Evolutionary conservation across 2,888 invertebrate species (phyloP).

Genomic region (Creontiades dilutus): DNA sequence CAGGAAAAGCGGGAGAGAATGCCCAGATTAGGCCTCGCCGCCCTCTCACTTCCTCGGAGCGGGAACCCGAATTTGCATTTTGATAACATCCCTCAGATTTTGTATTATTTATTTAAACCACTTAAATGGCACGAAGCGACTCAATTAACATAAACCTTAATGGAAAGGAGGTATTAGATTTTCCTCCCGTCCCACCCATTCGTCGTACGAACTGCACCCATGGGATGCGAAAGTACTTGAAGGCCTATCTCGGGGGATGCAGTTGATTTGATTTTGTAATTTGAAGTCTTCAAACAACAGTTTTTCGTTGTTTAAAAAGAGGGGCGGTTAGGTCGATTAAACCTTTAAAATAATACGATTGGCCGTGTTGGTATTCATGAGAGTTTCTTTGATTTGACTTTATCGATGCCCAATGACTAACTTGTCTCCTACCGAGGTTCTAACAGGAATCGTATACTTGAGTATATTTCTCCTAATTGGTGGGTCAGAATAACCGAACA

Average conservation of each 20-base stretch:
- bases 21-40: conserved; percentile 58
- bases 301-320: conserved; percentile 14
- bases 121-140: conserved; percentile 69
- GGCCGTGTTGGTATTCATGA: conserved; percentile 7
- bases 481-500: too few species aligned
- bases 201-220: conserved; percentile 54
- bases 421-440: too few species aligned
- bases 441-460: too few species aligned
- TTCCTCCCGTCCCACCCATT: not conserved
- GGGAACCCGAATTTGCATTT: conserved; percentile 66
- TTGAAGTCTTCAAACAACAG: conserved; percentile 14
- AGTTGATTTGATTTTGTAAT: conserved; percentile 47
- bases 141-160: conserved; percentile 71
- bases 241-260: conserved; percentile 24
- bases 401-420: too few species aligned
- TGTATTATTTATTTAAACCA: conserved; percentile 71
- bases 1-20: conserved; percentile 53
- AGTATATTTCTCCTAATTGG: too few species aligned
- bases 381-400: not conserved
- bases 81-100: conserved; percentile 71
- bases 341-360: conserved; percentile 40
- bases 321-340: conserved; percentile 24
- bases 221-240: conserved; percentile 56
- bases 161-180: conserved; percentile 69
- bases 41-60: conserved; percentile 17